phyloP scores from a whole-genome alignment of 2,888 invertebrate species.

The Pristionchus exspectatus region DNA sequence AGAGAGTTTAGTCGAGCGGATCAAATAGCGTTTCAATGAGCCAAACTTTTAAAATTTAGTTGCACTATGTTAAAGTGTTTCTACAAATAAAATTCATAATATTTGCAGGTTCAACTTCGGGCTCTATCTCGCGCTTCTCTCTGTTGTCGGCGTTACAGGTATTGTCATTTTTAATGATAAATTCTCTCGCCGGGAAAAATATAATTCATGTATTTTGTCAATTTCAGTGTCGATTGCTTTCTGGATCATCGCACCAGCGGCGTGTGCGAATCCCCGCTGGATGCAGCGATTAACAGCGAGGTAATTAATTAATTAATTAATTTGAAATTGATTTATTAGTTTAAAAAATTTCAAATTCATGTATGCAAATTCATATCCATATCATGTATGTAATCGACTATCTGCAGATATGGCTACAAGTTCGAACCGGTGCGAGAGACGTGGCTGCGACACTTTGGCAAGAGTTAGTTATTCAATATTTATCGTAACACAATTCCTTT shows the following conservation, averaged over 20 bases:
- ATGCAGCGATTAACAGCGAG: conserved; percentile 53
- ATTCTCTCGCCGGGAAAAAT: too few relatives aligned
- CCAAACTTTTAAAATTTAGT: too few relatives aligned
- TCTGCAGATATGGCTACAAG: conserved; percentile 53
- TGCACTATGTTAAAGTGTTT: too few relatives aligned
- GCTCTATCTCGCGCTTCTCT: conserved; percentile 60
- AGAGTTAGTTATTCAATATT: conserved; percentile 29
- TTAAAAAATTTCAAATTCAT: background rate
- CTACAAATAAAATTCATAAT: too few relatives aligned
- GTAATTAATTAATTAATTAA: background rate
- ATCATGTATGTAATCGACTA: too few relatives aligned
- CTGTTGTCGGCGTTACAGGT: conserved; percentile 60
- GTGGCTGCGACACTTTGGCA: conserved; percentile 36
- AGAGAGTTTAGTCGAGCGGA: too few relatives aligned
- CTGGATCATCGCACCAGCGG: conserved; percentile 60
- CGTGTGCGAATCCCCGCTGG: conserved; percentile 59
- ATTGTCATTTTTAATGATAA: background rate
- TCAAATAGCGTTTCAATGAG: too few relatives aligned
- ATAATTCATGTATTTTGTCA: too few relatives aligned
- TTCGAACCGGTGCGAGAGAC: conserved; percentile 37
- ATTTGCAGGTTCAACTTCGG: conserved; percentile 59
- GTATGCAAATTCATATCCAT: background rate
- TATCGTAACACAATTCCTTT: too few relatives aligned
- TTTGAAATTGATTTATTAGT: conserved; percentile 31
- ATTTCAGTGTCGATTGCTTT: conserved; percentile 59